Evolutionary conservation across 2,888 invertebrate species (phyloP).

Genomic region (Spodoptera exigua): DNA sequence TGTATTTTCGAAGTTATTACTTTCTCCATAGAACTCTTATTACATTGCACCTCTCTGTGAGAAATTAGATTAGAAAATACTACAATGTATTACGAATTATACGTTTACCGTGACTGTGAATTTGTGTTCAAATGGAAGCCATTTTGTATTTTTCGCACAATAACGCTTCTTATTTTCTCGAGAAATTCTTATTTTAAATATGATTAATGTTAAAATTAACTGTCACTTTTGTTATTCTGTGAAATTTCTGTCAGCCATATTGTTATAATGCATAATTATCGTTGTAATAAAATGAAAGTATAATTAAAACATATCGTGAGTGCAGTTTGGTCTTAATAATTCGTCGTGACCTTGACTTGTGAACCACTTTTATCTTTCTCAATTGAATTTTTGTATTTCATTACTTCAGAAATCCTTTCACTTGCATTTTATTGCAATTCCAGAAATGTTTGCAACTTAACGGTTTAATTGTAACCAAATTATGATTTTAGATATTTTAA

Average conservation of each 20-base stretch:
- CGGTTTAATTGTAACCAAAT: neutral
- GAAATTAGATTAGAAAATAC: constrained; percentile 45
- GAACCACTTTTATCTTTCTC: constrained; percentile 1
- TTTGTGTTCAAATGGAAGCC: neutral
- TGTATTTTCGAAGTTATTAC: constrained; percentile 12
- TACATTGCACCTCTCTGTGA: constrained; percentile 39
- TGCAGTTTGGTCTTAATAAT: constrained; percentile 7
- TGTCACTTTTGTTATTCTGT: constrained; percentile 7
- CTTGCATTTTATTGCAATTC: neutral
- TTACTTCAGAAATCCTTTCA: constrained; percentile 9
- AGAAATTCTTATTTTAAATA: constrained; percentile 13
- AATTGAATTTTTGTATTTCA: neutral
- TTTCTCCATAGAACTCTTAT: constrained; percentile 31
- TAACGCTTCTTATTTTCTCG: constrained; percentile 9
- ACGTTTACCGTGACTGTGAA: constrained; percentile 28
- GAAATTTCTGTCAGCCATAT: neutral
- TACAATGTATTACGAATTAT: constrained; percentile 33
- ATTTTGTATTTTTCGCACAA: constrained; percentile 21
- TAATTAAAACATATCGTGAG: constrained; percentile 1
- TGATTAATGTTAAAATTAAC: neutral
- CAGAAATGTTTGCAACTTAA: neutral
- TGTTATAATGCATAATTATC: constrained; percentile 12
- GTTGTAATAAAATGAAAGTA: constrained; percentile 17
- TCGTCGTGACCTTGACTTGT: constrained; percentile 26
- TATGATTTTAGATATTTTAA: too few relatives aligned